phyloP scores from a whole-genome alignment of 1,140 invertebrate genomes.

The Patella vulgata region DNA sequence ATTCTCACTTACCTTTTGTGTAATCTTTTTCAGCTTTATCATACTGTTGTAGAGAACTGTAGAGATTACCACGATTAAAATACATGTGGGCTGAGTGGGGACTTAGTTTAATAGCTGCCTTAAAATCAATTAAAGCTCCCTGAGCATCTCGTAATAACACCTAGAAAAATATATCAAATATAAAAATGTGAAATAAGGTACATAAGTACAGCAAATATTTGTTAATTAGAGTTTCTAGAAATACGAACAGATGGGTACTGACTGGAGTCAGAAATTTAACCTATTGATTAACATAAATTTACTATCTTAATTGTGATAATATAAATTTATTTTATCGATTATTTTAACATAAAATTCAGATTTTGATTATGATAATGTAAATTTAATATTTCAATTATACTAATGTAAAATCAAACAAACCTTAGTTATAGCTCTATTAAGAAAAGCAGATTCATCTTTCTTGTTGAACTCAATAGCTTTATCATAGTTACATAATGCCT shows the following conservation, averaged over 20 bases:
- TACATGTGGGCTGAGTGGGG: conserved; percentile 65
- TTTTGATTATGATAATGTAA: too few species aligned
- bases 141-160: conserved; percentile 59
- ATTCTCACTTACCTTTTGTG: conserved; percentile 59
- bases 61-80: conserved; percentile 64
- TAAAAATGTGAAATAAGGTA: too few species aligned
- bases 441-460: conserved; percentile 62
- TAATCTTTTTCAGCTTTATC: conserved; percentile 63
- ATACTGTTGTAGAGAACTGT: conserved; percentile 57
- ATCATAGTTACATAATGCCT: conserved; percentile 60
- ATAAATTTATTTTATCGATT: too few species aligned
- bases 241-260: too few species aligned
- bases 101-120: conserved; percentile 56
- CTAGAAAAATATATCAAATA: conserved; percentile 34
- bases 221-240: too few species aligned
- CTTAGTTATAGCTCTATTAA: conserved; percentile 66
- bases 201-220: too few species aligned
- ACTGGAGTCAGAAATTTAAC: too few species aligned
- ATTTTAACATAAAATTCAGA: too few species aligned
- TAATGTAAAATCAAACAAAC: conserved; percentile 45
- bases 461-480: conserved; percentile 53
- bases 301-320: too few species aligned
- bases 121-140: conserved; percentile 62
- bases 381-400: too few species aligned
- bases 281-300: too few species aligned